phyloP scores from a whole-genome alignment of 2,888 invertebrate genomes.

The Argyresthia goedartella region DNA sequence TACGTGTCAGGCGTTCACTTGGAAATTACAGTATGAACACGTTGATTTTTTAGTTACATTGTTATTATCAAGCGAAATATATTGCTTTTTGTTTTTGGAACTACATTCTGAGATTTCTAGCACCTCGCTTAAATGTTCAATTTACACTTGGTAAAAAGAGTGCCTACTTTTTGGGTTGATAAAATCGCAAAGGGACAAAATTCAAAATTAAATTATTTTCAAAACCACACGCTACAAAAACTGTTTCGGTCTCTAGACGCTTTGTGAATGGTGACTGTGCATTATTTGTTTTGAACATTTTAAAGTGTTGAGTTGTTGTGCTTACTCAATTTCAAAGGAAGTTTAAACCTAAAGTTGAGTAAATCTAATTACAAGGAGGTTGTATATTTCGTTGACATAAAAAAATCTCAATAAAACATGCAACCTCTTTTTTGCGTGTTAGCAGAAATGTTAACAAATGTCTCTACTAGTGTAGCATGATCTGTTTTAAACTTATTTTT shows the following conservation, averaged over 20 bases:
- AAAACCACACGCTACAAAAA: neutral
- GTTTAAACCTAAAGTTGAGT: too few relatives aligned
- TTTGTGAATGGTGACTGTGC: slow-evolving; percentile 45
- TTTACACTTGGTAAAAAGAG: too few relatives aligned
- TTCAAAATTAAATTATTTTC: neutral
- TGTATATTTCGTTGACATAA: too few relatives aligned
- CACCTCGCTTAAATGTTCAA: neutral
- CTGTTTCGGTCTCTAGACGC: slow-evolving; percentile 21
- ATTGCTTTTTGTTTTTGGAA: neutral
- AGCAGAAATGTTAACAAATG: neutral
- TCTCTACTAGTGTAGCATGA: slow-evolving; percentile 8
- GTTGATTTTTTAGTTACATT: too few relatives aligned
- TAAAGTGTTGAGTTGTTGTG: slow-evolving; percentile 1
- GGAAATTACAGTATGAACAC: too few relatives aligned
- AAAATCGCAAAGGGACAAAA: too few relatives aligned
- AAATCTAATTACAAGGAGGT: neutral
- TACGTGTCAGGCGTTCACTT: too few relatives aligned
- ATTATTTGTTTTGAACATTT: slow-evolving; percentile 10
- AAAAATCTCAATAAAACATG: neutral
- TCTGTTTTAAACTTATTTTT: slow-evolving; percentile 16
- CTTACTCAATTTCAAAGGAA: slow-evolving; percentile 13
- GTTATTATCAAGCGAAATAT: neutral
- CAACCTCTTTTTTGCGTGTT: too few relatives aligned
- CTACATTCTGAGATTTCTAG: neutral
- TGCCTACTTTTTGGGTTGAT: too few relatives aligned